Conservation (phyloP, 1,140 invertebrate species). For the Bombus superbus region DNA sequence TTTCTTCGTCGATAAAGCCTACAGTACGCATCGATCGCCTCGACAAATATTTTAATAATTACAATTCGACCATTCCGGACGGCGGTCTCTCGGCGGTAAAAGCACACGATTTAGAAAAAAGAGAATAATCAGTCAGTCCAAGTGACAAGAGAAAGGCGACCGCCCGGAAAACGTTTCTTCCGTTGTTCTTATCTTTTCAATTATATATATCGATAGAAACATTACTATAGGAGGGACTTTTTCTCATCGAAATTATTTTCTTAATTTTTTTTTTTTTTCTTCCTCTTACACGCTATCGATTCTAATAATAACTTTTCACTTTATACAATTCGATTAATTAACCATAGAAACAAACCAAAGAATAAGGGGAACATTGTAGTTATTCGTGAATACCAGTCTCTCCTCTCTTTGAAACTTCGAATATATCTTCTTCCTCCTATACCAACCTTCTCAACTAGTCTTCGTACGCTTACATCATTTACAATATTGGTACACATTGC, state of each 20-base stretch:
- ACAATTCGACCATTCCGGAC: slow-evolving; percentile 23
- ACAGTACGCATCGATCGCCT: slow-evolving; percentile 35
- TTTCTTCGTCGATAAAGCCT: slow-evolving; percentile 31
- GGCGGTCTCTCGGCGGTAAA: slow-evolving; percentile 7
- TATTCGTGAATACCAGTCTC: slow-evolving; percentile 59
- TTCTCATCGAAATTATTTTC: slow-evolving; percentile 25
- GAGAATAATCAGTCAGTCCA: slow-evolving; percentile 24
- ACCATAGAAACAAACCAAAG: background rate
- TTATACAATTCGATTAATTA: slow-evolving; percentile 33
- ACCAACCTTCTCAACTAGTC: background rate
- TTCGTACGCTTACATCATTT: slow-evolving; percentile 53
- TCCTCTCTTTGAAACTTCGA: slow-evolving; percentile 50
- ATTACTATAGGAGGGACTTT: slow-evolving; percentile 44
- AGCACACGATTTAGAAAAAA: slow-evolving; percentile 46
- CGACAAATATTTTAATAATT: slow-evolving; percentile 46
- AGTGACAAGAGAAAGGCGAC: slow-evolving; percentile 34
- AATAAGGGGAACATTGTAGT: slow-evolving; percentile 14
- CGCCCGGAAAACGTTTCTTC: slow-evolving; percentile 21
- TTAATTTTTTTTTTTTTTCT: background rate
- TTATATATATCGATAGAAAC: slow-evolving; percentile 27
- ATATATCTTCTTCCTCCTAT: slow-evolving; percentile 13
- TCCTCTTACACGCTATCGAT: background rate
- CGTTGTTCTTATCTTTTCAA: background rate
- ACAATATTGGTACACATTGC: slow-evolving; percentile 72
- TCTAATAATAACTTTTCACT: slow-evolving; percentile 4